Evolutionary conservation across 2,888 invertebrate species (phyloP).

Genomic region (Villa cingulata): DNA sequence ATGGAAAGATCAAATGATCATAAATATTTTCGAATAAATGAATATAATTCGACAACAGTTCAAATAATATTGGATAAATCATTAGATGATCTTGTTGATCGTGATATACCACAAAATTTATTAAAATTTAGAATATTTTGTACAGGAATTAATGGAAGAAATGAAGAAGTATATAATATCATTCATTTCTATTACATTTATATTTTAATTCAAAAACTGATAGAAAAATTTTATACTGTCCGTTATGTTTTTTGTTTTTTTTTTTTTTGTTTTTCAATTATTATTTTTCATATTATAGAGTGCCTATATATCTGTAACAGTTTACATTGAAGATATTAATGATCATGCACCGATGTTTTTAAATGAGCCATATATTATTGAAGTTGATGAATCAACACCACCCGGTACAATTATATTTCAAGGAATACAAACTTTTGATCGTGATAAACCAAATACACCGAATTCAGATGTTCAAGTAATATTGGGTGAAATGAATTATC

Average conservation of each 20-base stretch:
- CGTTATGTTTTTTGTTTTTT: not conserved
- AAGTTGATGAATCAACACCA: conserved; percentile 69
- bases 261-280: not conserved
- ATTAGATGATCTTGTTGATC: conserved; percentile 67
- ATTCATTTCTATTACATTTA: too few species aligned
- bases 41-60: conserved; percentile 63
- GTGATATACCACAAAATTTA: conserved; percentile 64
- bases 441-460: conserved; percentile 76
- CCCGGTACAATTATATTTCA: conserved; percentile 65
- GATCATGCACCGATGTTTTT: conserved; percentile 68
- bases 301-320: conserved; percentile 70
- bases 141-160: conserved; percentile 28
- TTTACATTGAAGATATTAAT: conserved; percentile 79
- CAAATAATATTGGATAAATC: conserved; percentile 62
- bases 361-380: conserved; percentile 63
- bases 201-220: too few species aligned
- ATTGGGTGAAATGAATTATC: conserved; percentile 45
- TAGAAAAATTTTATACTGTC: too few species aligned
- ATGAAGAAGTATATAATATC: conserved; percentile 28
- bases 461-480: conserved; percentile 77
- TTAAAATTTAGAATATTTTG: conserved; percentile 71
- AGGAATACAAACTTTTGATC: conserved; percentile 65
- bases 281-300: conserved; percentile 41
- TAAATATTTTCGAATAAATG: conserved; percentile 38
- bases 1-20: conserved; percentile 30